Conservation (phyloP, 2,113 vertebrate species). For the Neolamprologus ventralis region DNA sequence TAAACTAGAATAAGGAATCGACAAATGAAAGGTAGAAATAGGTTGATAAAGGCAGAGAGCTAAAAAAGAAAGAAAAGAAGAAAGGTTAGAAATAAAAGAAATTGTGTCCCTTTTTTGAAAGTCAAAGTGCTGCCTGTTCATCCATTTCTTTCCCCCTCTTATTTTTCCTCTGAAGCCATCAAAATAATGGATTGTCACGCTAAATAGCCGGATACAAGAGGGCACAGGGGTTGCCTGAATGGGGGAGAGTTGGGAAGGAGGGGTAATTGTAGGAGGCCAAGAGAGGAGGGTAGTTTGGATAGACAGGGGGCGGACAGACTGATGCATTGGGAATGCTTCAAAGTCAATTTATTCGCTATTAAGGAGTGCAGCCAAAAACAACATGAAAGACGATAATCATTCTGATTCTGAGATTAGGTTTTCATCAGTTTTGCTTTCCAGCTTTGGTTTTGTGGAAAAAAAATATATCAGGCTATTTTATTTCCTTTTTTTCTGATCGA, state of each 20-base stretch:
- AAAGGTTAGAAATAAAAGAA: background rate
- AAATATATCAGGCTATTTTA: background rate
- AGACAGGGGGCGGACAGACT: constrained; percentile 33
- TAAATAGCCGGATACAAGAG: constrained; percentile 67
- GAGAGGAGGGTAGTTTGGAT: constrained; percentile 15
- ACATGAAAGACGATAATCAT: constrained; percentile 14
- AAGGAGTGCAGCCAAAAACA: constrained; percentile 27
- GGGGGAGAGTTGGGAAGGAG: constrained; percentile 12
- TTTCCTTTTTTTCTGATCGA: background rate
- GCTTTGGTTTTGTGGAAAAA: background rate
- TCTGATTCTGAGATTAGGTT: background rate
- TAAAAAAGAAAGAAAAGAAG: background rate
- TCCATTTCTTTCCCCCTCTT: background rate
- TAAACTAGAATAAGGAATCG: background rate
- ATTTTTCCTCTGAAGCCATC: constrained; percentile 11
- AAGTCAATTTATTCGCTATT: constrained; percentile 57
- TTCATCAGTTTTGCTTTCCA: background rate
- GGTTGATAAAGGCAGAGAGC: background rate
- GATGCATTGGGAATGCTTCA: constrained; percentile 27
- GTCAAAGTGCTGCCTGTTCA: constrained; percentile 12
- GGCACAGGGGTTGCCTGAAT: constrained; percentile 46
- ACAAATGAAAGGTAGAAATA: background rate
- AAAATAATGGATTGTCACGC: constrained; percentile 69
- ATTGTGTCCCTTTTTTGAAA: constrained; percentile 27
- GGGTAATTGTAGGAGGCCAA: constrained; percentile 38